Percentiles rank a stretch among this genome's conserved stretches.
Conservation (phyloP, 2,888 invertebrate species). For the Amaurobius ferox region DNA sequence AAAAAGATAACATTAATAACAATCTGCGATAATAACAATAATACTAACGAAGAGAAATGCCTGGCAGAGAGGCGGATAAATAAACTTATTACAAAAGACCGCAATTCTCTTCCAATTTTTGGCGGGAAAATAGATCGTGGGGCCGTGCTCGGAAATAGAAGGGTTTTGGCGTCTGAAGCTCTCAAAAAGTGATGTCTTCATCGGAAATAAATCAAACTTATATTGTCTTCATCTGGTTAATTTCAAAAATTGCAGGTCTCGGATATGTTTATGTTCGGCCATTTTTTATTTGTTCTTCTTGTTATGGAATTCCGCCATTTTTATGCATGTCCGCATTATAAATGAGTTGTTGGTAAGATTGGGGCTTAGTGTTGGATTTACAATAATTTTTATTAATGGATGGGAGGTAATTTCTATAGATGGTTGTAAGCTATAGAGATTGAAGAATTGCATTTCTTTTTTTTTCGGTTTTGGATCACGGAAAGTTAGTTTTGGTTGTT, state of each 20-base stretch:
- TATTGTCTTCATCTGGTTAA: neutral
- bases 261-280: neutral
- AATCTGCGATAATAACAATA: slow-evolving; percentile 33
- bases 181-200: slow-evolving; percentile 27
- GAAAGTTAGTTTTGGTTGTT: too few species aligned
- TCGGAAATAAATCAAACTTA: slow-evolving; percentile 27
- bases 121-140: slow-evolving; percentile 4
- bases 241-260: neutral
- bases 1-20: slow-evolving; percentile 40
- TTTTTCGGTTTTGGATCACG: too few species aligned
- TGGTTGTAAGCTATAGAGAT: neutral
- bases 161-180: neutral
- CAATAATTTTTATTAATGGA: slow-evolving; percentile 1
- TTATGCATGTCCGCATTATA: neutral
- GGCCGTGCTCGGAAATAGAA: slow-evolving; percentile 4
- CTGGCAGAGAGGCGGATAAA: neutral
- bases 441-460: neutral
- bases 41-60: slow-evolving; percentile 48
- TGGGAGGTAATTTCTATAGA: neutral
- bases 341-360: neutral
- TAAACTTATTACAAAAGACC: slow-evolving; percentile 23
- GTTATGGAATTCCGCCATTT: neutral
- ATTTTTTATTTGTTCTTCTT: neutral
- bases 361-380: neutral
- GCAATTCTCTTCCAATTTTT: neutral